Base-by-base conservation (phyloP, 2,888 invertebrate genomes). In the Belgica antarctica region DNA sequence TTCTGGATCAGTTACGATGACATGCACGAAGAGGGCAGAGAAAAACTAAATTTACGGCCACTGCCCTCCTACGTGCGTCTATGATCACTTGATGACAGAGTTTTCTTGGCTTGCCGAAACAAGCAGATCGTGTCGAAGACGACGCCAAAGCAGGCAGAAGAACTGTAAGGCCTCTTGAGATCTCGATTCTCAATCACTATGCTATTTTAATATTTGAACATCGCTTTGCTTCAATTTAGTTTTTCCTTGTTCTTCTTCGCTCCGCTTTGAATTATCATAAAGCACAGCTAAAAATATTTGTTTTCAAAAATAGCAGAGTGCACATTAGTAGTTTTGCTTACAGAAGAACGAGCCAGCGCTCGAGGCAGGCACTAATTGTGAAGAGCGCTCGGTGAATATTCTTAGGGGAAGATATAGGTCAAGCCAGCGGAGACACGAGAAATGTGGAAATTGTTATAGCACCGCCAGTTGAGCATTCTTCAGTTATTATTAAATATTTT, bases 291-390 rank as follows among this genome's bases (percentile, higher is more conserved):
- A 52, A 52, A 52, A 52, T 52, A 41, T 66, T 66, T 47, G n/a
- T 47, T 25, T 41, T 47, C 46, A 66, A 66, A 66, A 66, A 47
- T 66, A 46, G 65, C 65, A 47, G 65, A 66, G 10, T 24, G 24
- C 63, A 41, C 24, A 31, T n/a, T n/a, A n/a, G n/a, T 34, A 47
- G 24, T 46, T 25, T 24, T 22, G 46, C 41, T 66, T 66, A 46
- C 47, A 36, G n/a, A n/a, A n/a, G n/a, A n/a, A n/a, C n/a, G n/a
- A n/a, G n/a, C n/a, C n/a, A n/a, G n/a, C n/a, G n/a, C n/a, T n/a
- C n/a, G n/a, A n/a, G n/a, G n/a, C n/a, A n/a, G 36, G 36, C 34
- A 41, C 57, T 24, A 66, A 46, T 46, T 46, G 25, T 28, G 61
- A 47, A 66, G 41, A 24, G 25, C 36, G 24, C 19, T 66, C 22